These are phyloP conservation scores for Globicephala melas DNA, from an alignment of 2,113 vertebrate species.

Conservation along the genomic window DNA sequence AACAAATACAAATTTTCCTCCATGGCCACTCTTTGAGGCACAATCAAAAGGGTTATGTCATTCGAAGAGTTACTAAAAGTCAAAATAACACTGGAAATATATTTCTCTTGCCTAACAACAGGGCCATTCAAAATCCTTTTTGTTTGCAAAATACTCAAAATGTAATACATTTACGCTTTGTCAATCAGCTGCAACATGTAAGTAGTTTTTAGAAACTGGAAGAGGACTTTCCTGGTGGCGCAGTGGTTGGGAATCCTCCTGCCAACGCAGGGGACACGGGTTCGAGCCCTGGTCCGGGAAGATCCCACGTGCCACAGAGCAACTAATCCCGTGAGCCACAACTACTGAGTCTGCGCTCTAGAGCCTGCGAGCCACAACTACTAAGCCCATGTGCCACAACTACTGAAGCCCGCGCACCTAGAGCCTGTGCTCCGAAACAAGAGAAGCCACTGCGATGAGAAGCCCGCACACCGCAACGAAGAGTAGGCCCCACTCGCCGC, in stretches of 20 bases:
- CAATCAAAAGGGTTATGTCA: neutral
- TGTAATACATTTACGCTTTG: neutral
- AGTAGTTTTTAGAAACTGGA: neutral
- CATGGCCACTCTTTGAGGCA: neutral
- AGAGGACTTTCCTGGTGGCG: too few relatives aligned
- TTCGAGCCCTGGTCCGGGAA: too few relatives aligned
- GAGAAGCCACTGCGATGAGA: too few relatives aligned
- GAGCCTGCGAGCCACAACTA: too few relatives aligned
- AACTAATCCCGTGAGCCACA: accelerated
- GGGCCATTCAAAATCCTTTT: neutral
- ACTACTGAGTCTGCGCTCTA: too few relatives aligned
- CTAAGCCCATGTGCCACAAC: too few relatives aligned
- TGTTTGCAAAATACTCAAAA: neutral
- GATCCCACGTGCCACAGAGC: too few relatives aligned
- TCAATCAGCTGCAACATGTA: neutral
- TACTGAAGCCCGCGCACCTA: too few relatives aligned
- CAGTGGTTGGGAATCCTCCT: too few relatives aligned
- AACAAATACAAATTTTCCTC: neutral
- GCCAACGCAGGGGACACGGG: too few relatives aligned
- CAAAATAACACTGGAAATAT: neutral
- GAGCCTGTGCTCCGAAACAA: too few relatives aligned
- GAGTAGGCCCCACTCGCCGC: too few relatives aligned
- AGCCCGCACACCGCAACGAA: accelerated
- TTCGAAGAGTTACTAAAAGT: neutral
- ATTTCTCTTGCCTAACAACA: neutral